Conservation (phyloP, 2,797 vertebrate species). For the Cuniculus paca region DNA sequence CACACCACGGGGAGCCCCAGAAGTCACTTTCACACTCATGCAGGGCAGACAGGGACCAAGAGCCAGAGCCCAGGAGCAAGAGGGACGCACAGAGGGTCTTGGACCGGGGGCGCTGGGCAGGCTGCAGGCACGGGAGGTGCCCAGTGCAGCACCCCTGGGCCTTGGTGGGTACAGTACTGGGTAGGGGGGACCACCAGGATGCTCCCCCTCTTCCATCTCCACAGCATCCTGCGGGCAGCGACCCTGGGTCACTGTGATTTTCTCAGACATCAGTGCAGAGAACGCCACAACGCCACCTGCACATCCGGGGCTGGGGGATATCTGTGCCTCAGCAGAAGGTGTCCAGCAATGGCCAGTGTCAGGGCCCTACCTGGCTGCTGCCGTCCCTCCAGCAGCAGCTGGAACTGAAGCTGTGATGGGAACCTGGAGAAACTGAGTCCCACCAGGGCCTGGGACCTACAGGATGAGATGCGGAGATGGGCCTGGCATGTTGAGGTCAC, state of each 20-base stretch:
- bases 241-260: background rate
- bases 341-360: background rate
- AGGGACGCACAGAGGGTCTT: no score
- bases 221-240: background rate
- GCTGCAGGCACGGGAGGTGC: background rate
- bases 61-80: background rate
- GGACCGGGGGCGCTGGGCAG: rapidly evolving
- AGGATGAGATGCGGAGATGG: rapidly evolving
- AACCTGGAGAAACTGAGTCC: rapidly evolving
- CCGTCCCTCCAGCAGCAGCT: background rate
- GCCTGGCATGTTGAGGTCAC: background rate
- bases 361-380: no score
- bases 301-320: background rate
- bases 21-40: background rate
- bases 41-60: background rate
- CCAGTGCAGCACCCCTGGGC: rapidly evolving
- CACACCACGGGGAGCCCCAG: background rate
- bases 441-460: background rate
- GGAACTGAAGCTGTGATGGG: background rate
- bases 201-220: no score
- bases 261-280: background rate
- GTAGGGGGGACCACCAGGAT: rapidly evolving
- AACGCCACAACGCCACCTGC: background rate
- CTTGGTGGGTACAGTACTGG: rapidly evolving
- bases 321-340: background rate